A percentile compares a stretch with the other conserved stretches of the same genome.
phyloP scores from a whole-genome alignment of 1,140 invertebrate species.

The Meloidogyne hapla region DNA sequence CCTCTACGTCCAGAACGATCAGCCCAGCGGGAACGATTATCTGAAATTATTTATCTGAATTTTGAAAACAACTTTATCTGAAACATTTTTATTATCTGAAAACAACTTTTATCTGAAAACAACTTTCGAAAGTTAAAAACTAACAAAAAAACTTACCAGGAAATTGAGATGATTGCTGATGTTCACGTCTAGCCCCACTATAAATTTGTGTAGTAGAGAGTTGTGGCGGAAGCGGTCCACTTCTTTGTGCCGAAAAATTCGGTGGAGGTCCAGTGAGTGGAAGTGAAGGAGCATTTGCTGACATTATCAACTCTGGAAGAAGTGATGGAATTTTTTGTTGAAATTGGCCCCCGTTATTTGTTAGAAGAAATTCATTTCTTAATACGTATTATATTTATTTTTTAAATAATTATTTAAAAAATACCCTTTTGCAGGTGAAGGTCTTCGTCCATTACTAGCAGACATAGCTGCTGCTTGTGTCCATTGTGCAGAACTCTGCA shows the following conservation, averaged over 20 bases:
- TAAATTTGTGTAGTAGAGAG: background rate
- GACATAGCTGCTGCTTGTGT: conserved; percentile 27
- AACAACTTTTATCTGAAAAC: too few relatives aligned
- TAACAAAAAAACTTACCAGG: too few relatives aligned
- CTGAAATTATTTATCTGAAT: too few relatives aligned
- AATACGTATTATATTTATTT: background rate
- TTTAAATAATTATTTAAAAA: background rate
- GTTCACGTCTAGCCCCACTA: background rate
- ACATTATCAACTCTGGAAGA: conserved; percentile 9
- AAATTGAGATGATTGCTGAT: background rate
- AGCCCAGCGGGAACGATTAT: background rate
- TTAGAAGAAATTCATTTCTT: conserved; percentile 9
- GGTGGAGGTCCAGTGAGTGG: background rate
- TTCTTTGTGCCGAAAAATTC: background rate
- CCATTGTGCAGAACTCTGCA: conserved; percentile 18
- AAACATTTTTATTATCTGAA: too few relatives aligned
- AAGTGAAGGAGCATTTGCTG: background rate
- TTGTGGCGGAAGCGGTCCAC: background rate
- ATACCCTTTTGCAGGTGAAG: conserved; percentile 4
- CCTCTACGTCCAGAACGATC: background rate
- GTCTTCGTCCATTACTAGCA: conserved; percentile 9
- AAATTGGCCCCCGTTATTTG: background rate
- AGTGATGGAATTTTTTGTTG: conserved; percentile 5
- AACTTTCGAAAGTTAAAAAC: too few relatives aligned
- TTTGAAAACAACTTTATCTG: too few relatives aligned